Percentiles rank a stretch among this genome's conserved stretches.
Evolutionary conservation across 2,113 vertebrate species (phyloP).

Genomic region (Percopsis transmontana): DNA sequence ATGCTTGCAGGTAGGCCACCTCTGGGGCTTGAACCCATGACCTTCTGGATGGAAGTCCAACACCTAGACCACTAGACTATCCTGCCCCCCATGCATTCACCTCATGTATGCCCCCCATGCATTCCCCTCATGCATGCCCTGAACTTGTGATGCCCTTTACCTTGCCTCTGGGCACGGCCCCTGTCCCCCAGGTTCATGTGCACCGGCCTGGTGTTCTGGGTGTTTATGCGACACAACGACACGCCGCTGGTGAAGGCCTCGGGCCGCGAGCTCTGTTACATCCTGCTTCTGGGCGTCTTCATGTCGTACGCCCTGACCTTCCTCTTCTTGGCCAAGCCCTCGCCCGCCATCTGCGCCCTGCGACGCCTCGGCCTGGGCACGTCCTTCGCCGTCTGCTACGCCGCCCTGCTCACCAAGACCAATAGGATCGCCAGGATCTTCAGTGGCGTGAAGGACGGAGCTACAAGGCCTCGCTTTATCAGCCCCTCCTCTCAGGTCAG

Average conservation of each 20-base stretch:
- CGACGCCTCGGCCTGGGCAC: constrained; percentile 92
- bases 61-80: no score
- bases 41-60: no score
- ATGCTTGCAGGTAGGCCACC: no score
- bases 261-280: constrained; percentile 95
- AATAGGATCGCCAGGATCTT: constrained; percentile 98
- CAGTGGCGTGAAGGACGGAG: constrained; percentile 91
- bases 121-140: no score
- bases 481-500: constrained; percentile 95
- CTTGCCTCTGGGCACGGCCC: background rate
- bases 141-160: background rate
- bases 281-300: constrained; percentile 92
- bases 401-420: constrained; percentile 96
- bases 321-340: constrained; percentile 97
- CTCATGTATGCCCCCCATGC: no score
- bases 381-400: constrained; percentile 96
- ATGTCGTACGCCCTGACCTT: constrained; percentile 98
- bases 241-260: constrained; percentile 97
- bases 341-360: constrained; percentile 90
- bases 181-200: constrained; percentile 80
- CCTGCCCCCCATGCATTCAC: no score
- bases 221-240: constrained; percentile 93
- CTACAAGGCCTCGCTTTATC: constrained; percentile 94
- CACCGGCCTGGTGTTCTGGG: constrained; percentile 88
- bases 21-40: no score